Base-by-base conservation (phyloP, 2,797 vertebrate species). In the Rhodeus uyekii region DNA sequence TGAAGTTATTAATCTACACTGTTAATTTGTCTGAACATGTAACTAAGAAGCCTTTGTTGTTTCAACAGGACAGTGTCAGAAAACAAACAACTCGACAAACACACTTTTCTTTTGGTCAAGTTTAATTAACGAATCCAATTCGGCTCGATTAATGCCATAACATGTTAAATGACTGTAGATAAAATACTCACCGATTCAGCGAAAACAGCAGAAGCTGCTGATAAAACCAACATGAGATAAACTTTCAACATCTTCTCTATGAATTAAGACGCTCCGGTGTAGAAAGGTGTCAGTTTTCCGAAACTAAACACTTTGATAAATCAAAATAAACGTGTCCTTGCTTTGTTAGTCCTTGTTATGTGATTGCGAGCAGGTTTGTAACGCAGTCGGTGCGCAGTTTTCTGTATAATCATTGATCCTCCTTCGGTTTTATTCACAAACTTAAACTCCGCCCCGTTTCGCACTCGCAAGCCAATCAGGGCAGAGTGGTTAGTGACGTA, bases 121-220 rank as follows among this genome's bases (percentile, higher is more conserved):
- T 38, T 19, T 39, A 16, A 38, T 53, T 3, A 60, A 8, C 16
- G 1, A 24, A 39, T 42, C 4, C n/a, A 12, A 32, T 9, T 38
- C 12, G 12, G 2, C 58, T 76, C n/a, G n/a, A 14, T 29, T 27
- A 60, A 1, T 58, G 8, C 2, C 3, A 9, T 44, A 22, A 3
- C 0, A 29, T 22, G 18, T 32, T 22, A 44, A 42, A 39, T 38
- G 0, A 32, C n/a, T n/a, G n/a, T n/a, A n/a, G n/a, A 60, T 19
- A 18, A 72, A 58, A 80, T 53, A 87, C 94, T 95, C 88, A 95
- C 94, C 94, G 94, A 95, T 85, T 95, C 94, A 24, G 93, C 90
- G 38, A 84, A 85, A 3, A 91, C 93, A 81, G 92, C 91, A 82
- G 92, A 90, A 87, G 91, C 91, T 3, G 91, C 90, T 2, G 91